Evolutionary conservation across 2,113 vertebrate species (phyloP), one percentile per base, ranked within the genome.

Genomic region (Hiodon tergisus): DNA sequence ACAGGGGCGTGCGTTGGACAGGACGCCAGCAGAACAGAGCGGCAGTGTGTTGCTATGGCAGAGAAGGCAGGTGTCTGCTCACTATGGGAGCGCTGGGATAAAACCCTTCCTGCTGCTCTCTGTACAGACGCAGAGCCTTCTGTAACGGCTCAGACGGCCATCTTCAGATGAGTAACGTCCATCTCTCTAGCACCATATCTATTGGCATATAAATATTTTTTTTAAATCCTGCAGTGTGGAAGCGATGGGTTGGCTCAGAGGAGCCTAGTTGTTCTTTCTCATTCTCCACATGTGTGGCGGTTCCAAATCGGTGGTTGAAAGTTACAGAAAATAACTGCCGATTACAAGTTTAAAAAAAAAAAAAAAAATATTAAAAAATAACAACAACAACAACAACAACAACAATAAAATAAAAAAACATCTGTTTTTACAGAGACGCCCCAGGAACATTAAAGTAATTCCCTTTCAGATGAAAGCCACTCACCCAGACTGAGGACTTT

Each of bases 401-500:
- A n/a, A n/a, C n/a, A 31, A 31, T 31, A 31, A 31, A 31, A 31
- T 2, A 31, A 31, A 59, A 59, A 59, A 59, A 14, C 4, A 14
- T 59, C 3, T 11, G 58, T 14, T 59, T 59, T 11, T 11, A 11
- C 8, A 11, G 4, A 59, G 14, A 9, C 58, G 14, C 14, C 14
- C 3, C 58, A 11, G 4, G 14, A 9, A 59, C 58, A 9, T 9
- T 9, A 11, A 8, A 57, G 55, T 8, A 48, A 17, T 16, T 6
- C 51, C 9, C 51, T 13, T n/a, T 52, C 68, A 13, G 48, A 78
- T 50, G 14, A 54, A 14, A 4, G 1, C 16, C 10, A 71, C 81
- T 53, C 93, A 98, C 97, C 94, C 87, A 99, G 91, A 75, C 90
- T 91, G 0, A 98, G 93, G 73, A 86, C 85, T 88, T 93, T 92